These are phyloP conservation scores for Andrena bucephala DNA, from an alignment of 2,888 invertebrate genomes.

Conservation along the genomic window DNA sequence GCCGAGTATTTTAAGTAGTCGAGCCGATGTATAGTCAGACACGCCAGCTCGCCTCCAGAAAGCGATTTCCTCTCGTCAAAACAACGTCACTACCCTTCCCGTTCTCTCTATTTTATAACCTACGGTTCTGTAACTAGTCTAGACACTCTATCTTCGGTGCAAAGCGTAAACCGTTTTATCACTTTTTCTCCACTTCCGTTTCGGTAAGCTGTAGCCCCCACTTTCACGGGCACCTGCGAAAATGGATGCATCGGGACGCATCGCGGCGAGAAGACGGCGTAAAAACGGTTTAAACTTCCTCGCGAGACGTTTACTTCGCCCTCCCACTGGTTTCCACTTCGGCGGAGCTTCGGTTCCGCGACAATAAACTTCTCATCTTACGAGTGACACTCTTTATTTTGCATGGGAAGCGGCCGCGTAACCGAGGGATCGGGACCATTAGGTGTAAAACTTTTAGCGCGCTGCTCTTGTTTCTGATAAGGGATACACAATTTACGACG, in stretches of 20 bases:
- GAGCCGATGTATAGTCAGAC: slow-evolving; percentile 79
- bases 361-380: slow-evolving; percentile 4
- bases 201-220: background rate
- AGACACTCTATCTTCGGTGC: slow-evolving; percentile 21
- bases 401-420: background rate
- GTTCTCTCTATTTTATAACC: slow-evolving; percentile 48
- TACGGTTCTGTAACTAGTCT: slow-evolving; percentile 39
- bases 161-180: slow-evolving; percentile 30
- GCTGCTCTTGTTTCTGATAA: background rate
- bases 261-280: background rate
- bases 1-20: slow-evolving; percentile 78
- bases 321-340: slow-evolving; percentile 20
- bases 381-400: slow-evolving; percentile 1
- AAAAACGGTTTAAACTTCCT: slow-evolving; percentile 22
- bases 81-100: slow-evolving; percentile 30
- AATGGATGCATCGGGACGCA: slow-evolving; percentile 23
- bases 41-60: slow-evolving; percentile 53
- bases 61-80: slow-evolving; percentile 61
- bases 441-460: slow-evolving; percentile 10
- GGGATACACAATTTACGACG: background rate
- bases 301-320: background rate
- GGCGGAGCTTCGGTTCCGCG: slow-evolving; percentile 15
- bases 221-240: background rate
- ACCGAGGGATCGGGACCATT: slow-evolving; percentile 2
- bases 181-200: background rate